phyloP scores from a whole-genome alignment of 2,797 vertebrate species.

The Poecilia wingei region DNA sequence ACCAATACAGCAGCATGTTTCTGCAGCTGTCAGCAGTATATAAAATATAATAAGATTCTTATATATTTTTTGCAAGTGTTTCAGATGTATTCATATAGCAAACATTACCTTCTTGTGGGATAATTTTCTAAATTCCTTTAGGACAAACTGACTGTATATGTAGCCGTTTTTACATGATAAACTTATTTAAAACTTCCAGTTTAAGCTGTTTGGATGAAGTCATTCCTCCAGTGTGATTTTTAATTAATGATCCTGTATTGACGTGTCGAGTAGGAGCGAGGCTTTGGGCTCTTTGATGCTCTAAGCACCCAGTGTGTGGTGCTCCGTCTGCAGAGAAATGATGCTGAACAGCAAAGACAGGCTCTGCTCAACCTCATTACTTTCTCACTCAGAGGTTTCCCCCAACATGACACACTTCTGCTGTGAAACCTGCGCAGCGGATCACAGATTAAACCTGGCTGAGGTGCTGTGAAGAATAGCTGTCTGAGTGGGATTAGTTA shows the following conservation, averaged over 20 bases:
- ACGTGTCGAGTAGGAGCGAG: constrained; percentile 58
- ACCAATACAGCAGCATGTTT: neutral
- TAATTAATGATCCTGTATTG: constrained; percentile 72
- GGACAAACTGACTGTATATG: constrained; percentile 7
- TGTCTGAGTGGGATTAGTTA: constrained; percentile 58
- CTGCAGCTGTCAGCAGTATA: neutral
- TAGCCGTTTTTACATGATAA: constrained; percentile 19
- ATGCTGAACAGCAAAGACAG: constrained; percentile 53
- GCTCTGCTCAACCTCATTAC: constrained; percentile 68
- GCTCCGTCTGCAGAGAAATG: constrained; percentile 47
- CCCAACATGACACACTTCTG: constrained; percentile 53
- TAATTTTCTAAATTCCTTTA: neutral
- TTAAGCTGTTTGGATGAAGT: constrained; percentile 15
- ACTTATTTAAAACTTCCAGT: constrained; percentile 28
- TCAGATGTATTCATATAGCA: neutral
- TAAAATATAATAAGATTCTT: neutral
- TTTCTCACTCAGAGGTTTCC: constrained; percentile 55
- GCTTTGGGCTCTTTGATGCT: constrained; percentile 65
- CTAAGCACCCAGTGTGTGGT: constrained; percentile 32
- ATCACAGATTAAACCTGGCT: constrained; percentile 37
- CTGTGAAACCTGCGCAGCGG: constrained; percentile 45
- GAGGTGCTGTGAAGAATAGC: constrained; percentile 21
- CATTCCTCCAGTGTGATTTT: constrained; percentile 57
- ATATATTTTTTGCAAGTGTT: neutral
- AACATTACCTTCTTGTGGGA: neutral